Percentiles rank a stretch among this genome's conserved stretches.
Evolutionary conservation across 2,113 vertebrate genomes (phyloP).

Genomic region (Microtus oregoni): DNA sequence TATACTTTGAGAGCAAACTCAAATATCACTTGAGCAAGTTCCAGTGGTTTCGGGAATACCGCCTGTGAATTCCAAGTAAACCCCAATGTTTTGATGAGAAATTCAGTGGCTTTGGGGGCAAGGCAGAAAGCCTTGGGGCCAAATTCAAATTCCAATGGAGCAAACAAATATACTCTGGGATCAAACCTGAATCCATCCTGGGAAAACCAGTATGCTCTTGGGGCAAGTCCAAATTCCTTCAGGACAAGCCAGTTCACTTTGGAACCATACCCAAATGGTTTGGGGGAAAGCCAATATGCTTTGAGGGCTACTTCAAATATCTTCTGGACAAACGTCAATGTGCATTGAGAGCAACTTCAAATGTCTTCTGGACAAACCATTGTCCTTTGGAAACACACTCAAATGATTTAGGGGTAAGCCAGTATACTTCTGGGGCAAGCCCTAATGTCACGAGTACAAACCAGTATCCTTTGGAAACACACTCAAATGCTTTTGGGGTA

Average conservation of each 20-base stretch:
- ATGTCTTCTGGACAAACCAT: not conserved
- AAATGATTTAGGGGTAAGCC: not conserved
- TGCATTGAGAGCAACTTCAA: not conserved
- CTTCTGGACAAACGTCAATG: too few relatives aligned
- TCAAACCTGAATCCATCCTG: not conserved
- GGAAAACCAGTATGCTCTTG: not conserved
- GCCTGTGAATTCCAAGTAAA: not conserved
- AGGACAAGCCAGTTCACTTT: not conserved
- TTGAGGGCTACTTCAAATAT: not conserved
- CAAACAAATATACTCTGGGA: not conserved
- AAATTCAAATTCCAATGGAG: not conserved
- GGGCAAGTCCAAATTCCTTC: not conserved
- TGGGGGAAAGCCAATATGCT: not conserved
- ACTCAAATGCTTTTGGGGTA: not conserved
- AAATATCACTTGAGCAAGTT: not conserved
- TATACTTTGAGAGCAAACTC: not conserved
- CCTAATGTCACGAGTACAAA: not conserved
- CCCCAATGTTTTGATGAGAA: not conserved
- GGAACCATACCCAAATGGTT: not conserved
- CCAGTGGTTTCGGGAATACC: not conserved
- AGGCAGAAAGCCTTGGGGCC: not conserved
- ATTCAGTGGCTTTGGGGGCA: not conserved
- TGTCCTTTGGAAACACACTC: not conserved
- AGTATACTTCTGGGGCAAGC: not conserved
- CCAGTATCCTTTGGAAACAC: not conserved